Conservation (phyloP, 1,140 invertebrate species). For the Aphelenchoides avenae region DNA sequence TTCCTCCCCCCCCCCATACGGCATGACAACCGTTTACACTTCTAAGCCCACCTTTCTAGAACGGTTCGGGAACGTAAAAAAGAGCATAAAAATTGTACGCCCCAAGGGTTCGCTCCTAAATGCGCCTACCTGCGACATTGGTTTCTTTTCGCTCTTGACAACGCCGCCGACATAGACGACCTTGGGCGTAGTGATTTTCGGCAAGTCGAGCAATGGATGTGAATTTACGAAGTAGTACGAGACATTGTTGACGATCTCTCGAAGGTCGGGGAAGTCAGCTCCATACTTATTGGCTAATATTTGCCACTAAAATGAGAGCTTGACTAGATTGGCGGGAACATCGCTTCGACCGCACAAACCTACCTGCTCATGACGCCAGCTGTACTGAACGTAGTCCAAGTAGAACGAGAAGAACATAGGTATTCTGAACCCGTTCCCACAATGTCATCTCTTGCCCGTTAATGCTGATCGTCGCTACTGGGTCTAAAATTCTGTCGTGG, state of each 20-base stretch:
- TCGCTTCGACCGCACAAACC: neutral
- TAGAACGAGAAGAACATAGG: slow-evolving; percentile 8
- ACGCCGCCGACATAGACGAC: slow-evolving; percentile 19
- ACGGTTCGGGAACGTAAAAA: too few relatives aligned
- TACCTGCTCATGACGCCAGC: neutral
- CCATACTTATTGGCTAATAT: slow-evolving; percentile 12
- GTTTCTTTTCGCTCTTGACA: slow-evolving; percentile 13
- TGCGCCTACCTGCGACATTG: neutral
- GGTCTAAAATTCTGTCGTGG: too few relatives aligned
- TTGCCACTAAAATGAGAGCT: slow-evolving; percentile 6
- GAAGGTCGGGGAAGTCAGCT: slow-evolving; percentile 6
- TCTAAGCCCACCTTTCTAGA: too few relatives aligned
- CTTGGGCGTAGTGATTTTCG: slow-evolving; percentile 23
- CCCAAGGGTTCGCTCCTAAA: too few relatives aligned
- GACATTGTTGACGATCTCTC: slow-evolving; percentile 10
- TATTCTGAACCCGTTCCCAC: neutral
- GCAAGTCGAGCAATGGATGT: slow-evolving; percentile 20
- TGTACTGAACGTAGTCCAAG: slow-evolving; percentile 1
- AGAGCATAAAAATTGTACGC: too few relatives aligned
- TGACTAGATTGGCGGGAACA: neutral
- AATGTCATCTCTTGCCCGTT: too few relatives aligned
- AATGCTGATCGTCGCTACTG: too few relatives aligned
- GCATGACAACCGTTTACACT: too few relatives aligned
- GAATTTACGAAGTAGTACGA: slow-evolving; percentile 21
- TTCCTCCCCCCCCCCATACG: too few relatives aligned